Percentiles rank a stretch among this genome's conserved stretches.
These are phyloP conservation scores for Achroia grisella DNA, from an alignment of 1,140 invertebrate species.

Conservation along the genomic window DNA sequence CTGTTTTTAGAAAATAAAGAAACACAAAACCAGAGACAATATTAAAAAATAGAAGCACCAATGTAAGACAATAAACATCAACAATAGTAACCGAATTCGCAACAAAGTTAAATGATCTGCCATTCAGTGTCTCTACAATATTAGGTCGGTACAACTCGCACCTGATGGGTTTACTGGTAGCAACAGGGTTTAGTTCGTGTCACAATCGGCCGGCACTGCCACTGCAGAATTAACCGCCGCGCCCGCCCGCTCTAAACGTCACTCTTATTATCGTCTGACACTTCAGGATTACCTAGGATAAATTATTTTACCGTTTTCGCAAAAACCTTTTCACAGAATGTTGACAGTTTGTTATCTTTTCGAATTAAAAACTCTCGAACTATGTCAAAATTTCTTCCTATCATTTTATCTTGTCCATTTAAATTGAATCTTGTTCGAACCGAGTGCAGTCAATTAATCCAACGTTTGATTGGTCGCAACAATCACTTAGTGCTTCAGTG, in stretches of 20 bases:
- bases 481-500: constrained; percentile 57
- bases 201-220: constrained; percentile 59
- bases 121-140: constrained; percentile 22
- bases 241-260: constrained; percentile 60
- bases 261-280: constrained; percentile 72
- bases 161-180: constrained; percentile 64
- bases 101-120: constrained; percentile 13
- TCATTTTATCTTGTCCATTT: constrained; percentile 29
- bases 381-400: constrained; percentile 20
- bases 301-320: constrained; percentile 68
- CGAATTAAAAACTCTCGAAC: constrained; percentile 43
- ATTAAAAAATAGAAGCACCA: background rate
- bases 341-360: constrained; percentile 56
- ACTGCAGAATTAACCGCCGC: constrained; percentile 61
- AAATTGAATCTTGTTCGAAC: constrained; percentile 30
- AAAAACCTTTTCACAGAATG: constrained; percentile 52
- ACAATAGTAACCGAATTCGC: background rate
- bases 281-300: constrained; percentile 64
- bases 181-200: constrained; percentile 65
- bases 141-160: constrained; percentile 42
- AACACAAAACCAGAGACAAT: background rate
- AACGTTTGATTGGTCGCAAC: constrained; percentile 64
- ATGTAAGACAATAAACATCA: background rate
- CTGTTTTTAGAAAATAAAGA: constrained; percentile 35
- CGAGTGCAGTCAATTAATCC: constrained; percentile 36